Conservation (phyloP, 2,888 invertebrate genomes). For the Tricholauxania praeusta region DNA sequence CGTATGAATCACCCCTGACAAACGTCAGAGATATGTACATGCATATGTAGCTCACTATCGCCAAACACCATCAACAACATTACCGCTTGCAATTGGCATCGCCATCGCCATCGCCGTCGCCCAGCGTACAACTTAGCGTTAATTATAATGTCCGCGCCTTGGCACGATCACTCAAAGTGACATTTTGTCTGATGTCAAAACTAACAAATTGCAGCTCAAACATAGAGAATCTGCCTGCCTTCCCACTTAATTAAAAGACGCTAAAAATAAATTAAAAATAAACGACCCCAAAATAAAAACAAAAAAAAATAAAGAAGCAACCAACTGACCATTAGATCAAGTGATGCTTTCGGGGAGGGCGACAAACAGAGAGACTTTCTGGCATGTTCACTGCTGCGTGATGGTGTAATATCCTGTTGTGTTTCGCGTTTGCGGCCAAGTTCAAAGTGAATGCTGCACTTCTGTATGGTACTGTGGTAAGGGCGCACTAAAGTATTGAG, state of each 20-base stretch:
- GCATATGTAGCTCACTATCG: neutral
- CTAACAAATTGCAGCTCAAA: slow-evolving; percentile 39
- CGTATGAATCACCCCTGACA: slow-evolving; percentile 6
- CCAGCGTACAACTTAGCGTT: slow-evolving; percentile 42
- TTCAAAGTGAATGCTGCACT: slow-evolving; percentile 21
- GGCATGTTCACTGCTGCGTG: slow-evolving; percentile 8
- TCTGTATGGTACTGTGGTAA: too few species aligned
- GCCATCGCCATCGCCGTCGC: slow-evolving; percentile 3
- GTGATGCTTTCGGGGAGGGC: neutral
- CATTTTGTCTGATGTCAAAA: slow-evolving; percentile 47
- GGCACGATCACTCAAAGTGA: slow-evolving; percentile 59
- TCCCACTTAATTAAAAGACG: slow-evolving; percentile 45
- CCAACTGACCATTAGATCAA: neutral
- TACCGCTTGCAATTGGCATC: neutral
- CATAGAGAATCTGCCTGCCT: slow-evolving; percentile 36
- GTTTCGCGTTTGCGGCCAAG: slow-evolving; percentile 20
- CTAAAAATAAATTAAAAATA: slow-evolving; percentile 14
- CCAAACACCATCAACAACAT: neutral
- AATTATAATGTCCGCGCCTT: slow-evolving; percentile 60
- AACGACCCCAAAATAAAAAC: slow-evolving; percentile 28
- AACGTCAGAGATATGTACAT: neutral
- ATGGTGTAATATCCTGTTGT: slow-evolving; percentile 19
- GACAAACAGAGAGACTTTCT: neutral
- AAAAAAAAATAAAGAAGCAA: neutral
- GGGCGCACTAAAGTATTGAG: too few species aligned